Evolutionary conservation across 2,888 invertebrate species (phyloP).

Genomic region (Erebia palarica): DNA sequence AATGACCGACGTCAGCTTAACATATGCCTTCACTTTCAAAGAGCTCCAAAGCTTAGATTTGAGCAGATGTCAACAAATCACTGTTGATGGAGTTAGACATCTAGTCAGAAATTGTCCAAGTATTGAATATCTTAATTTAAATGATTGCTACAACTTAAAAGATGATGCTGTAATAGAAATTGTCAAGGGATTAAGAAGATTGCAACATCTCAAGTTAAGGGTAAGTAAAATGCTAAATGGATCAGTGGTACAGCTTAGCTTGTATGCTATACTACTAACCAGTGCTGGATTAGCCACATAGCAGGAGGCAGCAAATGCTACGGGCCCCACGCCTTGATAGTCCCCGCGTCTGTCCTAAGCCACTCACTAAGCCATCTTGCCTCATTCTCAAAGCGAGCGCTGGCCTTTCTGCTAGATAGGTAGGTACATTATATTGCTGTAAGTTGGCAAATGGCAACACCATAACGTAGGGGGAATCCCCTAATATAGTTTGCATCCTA

Average conservation of each 20-base stretch:
- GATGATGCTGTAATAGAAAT: slow-evolving; percentile 81
- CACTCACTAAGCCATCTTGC: no score
- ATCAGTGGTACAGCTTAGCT: no score
- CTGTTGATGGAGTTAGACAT: slow-evolving; percentile 84
- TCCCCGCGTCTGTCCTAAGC: no score
- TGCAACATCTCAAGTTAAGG: slow-evolving; percentile 82
- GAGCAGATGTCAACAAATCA: slow-evolving; percentile 87
- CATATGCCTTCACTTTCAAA: slow-evolving; percentile 85
- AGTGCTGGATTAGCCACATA: slow-evolving; percentile 2
- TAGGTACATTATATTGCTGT: no score
- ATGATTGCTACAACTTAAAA: slow-evolving; percentile 86
- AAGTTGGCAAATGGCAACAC: no score
- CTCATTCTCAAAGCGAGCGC: no score
- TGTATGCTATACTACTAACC: no score
- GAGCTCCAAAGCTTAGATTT: slow-evolving; percentile 84
- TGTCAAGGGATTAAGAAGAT: slow-evolving; percentile 67
- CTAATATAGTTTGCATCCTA: no score
- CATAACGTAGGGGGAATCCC: no score
- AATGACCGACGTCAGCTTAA: slow-evolving; percentile 88
- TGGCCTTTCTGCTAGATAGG: no score
- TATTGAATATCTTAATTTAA: slow-evolving; percentile 85
- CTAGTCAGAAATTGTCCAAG: slow-evolving; percentile 86
- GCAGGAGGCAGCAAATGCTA: no score
- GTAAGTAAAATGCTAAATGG: slow-evolving; percentile 55
- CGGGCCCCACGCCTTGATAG: no score